phyloP scores from a whole-genome alignment of 2,888 invertebrate species.

The Ptycholaimellus sp. region DNA sequence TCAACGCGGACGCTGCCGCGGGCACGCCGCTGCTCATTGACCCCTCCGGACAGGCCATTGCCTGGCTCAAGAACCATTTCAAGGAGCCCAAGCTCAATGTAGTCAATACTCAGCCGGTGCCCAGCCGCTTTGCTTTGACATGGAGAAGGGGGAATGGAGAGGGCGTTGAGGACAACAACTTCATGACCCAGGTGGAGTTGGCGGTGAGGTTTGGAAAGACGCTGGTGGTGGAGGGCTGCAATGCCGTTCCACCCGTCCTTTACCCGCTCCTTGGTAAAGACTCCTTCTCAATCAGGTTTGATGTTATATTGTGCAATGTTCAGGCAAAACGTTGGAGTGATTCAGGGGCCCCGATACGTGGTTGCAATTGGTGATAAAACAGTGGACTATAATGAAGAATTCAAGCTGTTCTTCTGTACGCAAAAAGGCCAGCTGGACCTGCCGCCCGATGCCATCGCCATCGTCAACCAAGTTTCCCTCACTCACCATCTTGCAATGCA shows the following conservation, averaged over 20 bases:
- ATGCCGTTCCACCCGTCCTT: conserved; percentile 38
- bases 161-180: conserved; percentile 29
- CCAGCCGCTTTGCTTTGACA: too few species aligned
- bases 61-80: conserved; percentile 32
- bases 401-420: conserved; percentile 39
- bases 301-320: background rate
- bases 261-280: conserved; percentile 42
- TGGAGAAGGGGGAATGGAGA: too few species aligned
- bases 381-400: conserved; percentile 49
- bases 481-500: too few species aligned
- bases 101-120: too few species aligned
- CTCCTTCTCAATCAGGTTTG: conserved; percentile 35
- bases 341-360: conserved; percentile 38
- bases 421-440: conserved; percentile 33
- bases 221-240: conserved; percentile 54
- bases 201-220: conserved; percentile 58
- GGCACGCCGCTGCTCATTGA: conserved; percentile 60
- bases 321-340: too few species aligned
- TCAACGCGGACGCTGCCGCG: conserved; percentile 38
- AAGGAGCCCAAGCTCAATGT: conserved; percentile 45
- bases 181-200: conserved; percentile 30
- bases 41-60: conserved; percentile 55
- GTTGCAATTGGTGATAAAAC: conserved; percentile 45
- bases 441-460: conserved; percentile 38
- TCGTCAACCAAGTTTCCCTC: too few species aligned